Evolutionary conservation across 2,888 invertebrate genomes (phyloP).

Genomic region (Teleogryllus oceanicus): DNA sequence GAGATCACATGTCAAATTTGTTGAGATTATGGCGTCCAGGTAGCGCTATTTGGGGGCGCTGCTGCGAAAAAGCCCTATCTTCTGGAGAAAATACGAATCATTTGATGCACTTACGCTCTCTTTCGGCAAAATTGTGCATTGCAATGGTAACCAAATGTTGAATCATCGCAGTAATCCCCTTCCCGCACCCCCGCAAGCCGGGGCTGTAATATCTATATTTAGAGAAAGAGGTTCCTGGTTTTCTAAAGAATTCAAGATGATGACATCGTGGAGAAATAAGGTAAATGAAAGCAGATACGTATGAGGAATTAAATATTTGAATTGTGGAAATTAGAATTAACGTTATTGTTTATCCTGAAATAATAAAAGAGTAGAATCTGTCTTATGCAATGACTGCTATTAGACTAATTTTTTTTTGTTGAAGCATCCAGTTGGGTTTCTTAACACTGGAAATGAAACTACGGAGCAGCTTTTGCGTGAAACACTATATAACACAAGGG

Average conservation of each 20-base stretch:
- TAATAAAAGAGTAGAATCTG: neutral
- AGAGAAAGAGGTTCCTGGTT: neutral
- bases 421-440: conserved; percentile 30
- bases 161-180: no score
- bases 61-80: no score
- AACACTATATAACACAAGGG: conserved; percentile 47
- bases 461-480: conserved; percentile 28
- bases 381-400: no score
- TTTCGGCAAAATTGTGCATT: no score
- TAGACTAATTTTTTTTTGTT: neutral
- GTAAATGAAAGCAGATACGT: conserved; percentile 23
- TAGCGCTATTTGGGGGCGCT: no score
- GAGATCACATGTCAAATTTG: no score
- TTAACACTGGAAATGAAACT: conserved; percentile 35
- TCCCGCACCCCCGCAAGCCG: no score
- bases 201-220: neutral
- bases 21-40: no score
- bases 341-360: neutral
- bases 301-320: neutral
- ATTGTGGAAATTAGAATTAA: neutral
- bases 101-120: no score
- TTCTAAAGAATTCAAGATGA: neutral
- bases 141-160: no score
- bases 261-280: conserved; percentile 35
- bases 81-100: no score